Evolutionary conservation across 2,113 vertebrate genomes (phyloP).

Genomic region (Calcarius ornatus): DNA sequence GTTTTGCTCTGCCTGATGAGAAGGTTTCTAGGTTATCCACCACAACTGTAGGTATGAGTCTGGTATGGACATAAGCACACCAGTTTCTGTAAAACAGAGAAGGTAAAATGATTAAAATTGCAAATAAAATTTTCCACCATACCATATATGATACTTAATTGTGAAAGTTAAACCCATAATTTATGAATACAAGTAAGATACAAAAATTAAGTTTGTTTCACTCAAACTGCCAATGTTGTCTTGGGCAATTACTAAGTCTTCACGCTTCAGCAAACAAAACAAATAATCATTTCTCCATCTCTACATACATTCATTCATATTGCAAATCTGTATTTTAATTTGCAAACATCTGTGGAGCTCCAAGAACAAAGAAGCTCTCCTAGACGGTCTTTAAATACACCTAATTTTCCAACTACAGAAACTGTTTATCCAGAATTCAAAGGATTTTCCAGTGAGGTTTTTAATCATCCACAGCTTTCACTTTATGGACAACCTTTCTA

Average conservation of each 20-base stretch:
- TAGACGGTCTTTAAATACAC: background rate
- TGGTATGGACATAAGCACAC: constrained; percentile 81
- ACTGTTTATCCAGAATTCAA: background rate
- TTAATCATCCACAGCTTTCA: background rate
- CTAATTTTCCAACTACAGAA: background rate
- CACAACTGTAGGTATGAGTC: constrained; percentile 70
- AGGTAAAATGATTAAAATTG: background rate
- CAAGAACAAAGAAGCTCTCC: background rate
- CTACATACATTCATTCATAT: background rate
- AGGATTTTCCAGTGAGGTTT: background rate
- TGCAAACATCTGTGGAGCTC: background rate
- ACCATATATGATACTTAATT: background rate
- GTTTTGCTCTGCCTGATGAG: constrained; percentile 40
- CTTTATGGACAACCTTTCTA: background rate
- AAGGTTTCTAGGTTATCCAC: constrained; percentile 69
- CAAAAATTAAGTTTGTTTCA: background rate
- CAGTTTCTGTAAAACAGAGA: constrained; percentile 72
- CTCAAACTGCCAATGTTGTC: background rate
- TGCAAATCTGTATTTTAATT: background rate
- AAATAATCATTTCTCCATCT: background rate
- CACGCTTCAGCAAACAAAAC: background rate
- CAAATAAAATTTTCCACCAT: background rate
- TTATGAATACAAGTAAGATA: background rate
- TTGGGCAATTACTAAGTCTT: background rate
- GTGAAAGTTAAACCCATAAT: background rate